These are phyloP conservation scores for Coenobita brevimanus DNA, from an alignment of 1,140 invertebrate genomes.

Conservation along the genomic window DNA sequence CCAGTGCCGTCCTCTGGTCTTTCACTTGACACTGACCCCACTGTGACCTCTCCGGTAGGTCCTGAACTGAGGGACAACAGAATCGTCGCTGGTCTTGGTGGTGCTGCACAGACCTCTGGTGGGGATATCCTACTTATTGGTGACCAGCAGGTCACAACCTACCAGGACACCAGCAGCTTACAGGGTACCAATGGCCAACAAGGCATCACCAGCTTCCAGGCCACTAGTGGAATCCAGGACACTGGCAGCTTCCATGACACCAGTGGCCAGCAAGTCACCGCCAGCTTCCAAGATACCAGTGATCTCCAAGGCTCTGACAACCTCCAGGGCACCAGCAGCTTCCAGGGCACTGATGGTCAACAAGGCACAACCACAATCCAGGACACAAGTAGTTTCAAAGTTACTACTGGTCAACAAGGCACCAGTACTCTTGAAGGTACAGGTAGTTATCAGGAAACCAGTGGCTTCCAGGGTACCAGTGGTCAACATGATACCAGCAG, in stretches of 20 bases:
- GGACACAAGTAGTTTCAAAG: too few species aligned
- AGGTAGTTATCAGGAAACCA: too few species aligned
- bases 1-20: neutral
- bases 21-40: neutral
- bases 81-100: neutral
- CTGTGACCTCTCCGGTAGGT: neutral
- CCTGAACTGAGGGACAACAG: neutral
- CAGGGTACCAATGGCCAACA: neutral
- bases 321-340: neutral
- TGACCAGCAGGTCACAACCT: neutral
- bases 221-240: too few species aligned
- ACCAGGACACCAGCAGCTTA: neutral
- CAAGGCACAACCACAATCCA: neutral
- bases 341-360: neutral
- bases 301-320: too few species aligned
- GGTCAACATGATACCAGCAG: too few species aligned
- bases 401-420: too few species aligned
- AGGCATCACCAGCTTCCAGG: too few species aligned
- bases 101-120: neutral
- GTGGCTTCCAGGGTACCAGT: too few species aligned
- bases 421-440: too few species aligned
- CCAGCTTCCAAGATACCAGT: too few species aligned
- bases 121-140: neutral
- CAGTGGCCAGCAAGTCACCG: too few species aligned
- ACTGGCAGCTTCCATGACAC: too few species aligned